Percentiles rank a stretch among this genome's conserved stretches.
Evolutionary conservation across 2,113 vertebrate genomes (phyloP).

Genomic region (Aspidoscelis tigris): DNA sequence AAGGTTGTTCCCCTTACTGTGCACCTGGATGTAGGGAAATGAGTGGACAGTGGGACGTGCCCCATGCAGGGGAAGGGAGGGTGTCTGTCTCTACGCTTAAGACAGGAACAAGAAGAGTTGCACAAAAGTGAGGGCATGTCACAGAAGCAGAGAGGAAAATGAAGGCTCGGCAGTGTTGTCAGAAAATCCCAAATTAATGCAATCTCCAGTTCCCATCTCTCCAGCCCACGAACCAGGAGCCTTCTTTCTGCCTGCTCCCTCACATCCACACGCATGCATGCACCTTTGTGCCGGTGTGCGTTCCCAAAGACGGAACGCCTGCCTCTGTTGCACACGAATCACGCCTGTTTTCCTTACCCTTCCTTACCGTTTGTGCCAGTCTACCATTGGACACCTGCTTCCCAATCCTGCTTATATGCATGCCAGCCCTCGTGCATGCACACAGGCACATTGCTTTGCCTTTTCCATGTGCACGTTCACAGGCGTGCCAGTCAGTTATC

Average conservation of each 20-base stretch:
- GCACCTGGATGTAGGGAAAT: slow-evolving; percentile 11
- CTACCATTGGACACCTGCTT: background rate
- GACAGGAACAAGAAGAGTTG: slow-evolving; percentile 49
- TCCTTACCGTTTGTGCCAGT: too few species aligned
- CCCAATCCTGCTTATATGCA: background rate
- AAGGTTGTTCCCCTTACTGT: slow-evolving; percentile 39
- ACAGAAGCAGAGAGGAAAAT: background rate
- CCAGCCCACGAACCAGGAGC: background rate
- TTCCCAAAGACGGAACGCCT: too few species aligned
- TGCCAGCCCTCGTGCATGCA: too few species aligned
- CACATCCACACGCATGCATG: background rate
- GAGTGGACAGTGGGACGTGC: slow-evolving; percentile 15
- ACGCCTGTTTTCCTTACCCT: background rate
- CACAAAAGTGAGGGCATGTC: slow-evolving; percentile 37
- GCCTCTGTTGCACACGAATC: background rate
- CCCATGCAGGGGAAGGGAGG: slow-evolving; percentile 29
- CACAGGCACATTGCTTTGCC: background rate
- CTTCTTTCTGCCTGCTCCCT: background rate
- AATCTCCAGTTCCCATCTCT: background rate
- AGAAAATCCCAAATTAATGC: background rate
- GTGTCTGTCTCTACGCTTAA: slow-evolving; percentile 44
- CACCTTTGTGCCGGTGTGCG: background rate
- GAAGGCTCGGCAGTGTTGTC: slow-evolving; percentile 1
- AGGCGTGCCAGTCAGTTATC: background rate
- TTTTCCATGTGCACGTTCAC: background rate